These are phyloP conservation scores for Polydrusus cervinus DNA, from an alignment of 2,888 invertebrate genomes.

Conservation along the genomic window DNA sequence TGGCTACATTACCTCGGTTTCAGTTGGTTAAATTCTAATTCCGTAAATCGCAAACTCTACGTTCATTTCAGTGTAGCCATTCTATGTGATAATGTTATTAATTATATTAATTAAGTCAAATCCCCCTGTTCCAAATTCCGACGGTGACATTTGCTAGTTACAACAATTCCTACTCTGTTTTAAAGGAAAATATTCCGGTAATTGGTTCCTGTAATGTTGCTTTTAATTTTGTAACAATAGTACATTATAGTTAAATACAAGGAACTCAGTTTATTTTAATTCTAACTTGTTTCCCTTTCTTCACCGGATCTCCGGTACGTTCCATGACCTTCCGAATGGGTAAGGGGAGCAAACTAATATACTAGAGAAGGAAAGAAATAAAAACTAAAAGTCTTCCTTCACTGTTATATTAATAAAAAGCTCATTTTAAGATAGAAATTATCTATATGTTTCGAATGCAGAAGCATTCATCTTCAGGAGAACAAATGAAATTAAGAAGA, in stretches of 20 bases:
- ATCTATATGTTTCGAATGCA: too few species aligned
- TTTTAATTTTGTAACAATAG: neutral
- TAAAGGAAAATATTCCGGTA: neutral
- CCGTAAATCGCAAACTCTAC: constrained; percentile 22
- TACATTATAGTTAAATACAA: neutral
- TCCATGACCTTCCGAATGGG: too few species aligned
- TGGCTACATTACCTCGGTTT: constrained; percentile 11
- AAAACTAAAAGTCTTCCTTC: too few species aligned
- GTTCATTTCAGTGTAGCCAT: constrained; percentile 21
- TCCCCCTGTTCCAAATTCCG: constrained; percentile 36
- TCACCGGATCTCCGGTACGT: too few species aligned
- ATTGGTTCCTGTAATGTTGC: neutral
- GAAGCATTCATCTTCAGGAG: too few species aligned
- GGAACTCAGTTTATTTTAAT: too few species aligned
- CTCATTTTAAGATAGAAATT: too few species aligned
- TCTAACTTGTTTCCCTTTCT: too few species aligned
- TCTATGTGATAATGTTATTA: constrained; percentile 41
- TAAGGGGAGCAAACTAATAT: too few species aligned
- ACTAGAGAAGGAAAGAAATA: too few species aligned
- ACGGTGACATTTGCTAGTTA: constrained; percentile 20
- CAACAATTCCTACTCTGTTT: constrained; percentile 27
- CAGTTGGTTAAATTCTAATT: constrained; percentile 31
- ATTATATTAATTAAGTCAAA: constrained; percentile 42
- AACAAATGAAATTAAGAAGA: too few species aligned
- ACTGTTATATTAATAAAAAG: too few species aligned